These are phyloP conservation scores for Proisotoma minuta DNA, from an alignment of 2,888 invertebrate genomes.

Conservation along the genomic window DNA sequence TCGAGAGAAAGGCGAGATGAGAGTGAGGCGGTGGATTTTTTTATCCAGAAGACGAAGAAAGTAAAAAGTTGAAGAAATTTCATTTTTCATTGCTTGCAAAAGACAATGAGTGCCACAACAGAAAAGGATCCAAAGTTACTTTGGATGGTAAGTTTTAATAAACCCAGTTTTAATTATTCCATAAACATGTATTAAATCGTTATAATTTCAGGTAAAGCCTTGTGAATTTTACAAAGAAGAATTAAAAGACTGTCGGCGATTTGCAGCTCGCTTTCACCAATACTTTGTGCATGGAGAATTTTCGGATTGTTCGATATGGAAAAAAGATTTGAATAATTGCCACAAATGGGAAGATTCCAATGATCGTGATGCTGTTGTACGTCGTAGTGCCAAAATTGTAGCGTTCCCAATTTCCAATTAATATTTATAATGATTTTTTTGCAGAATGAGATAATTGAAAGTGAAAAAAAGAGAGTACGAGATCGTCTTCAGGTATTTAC, in stretches of 20 bases:
- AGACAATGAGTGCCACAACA: conserved; percentile 3
- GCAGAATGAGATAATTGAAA: conserved; percentile 63
- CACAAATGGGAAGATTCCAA: conserved; percentile 61
- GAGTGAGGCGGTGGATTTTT: no score
- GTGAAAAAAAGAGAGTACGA: conserved; percentile 64
- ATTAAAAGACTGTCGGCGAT: conserved; percentile 71
- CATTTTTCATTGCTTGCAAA: no score
- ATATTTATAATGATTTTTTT: conserved; percentile 39
- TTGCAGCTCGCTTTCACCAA: conserved; percentile 75
- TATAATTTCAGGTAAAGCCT: conserved; percentile 63
- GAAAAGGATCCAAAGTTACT: conserved; percentile 10
- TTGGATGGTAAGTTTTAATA: conserved; percentile 19
- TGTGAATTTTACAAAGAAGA: conserved; percentile 77
- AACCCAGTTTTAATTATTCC: neutral
- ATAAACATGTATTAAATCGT: neutral
- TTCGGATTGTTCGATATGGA: conserved; percentile 73
- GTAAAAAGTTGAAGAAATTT: no score
- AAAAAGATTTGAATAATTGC: conserved; percentile 71
- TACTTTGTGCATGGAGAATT: conserved; percentile 73
- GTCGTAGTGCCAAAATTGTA: conserved; percentile 48
- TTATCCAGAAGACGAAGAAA: no score
- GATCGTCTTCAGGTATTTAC: conserved; percentile 60
- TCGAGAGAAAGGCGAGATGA: no score
- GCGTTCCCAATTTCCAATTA: neutral
- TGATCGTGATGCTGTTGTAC: conserved; percentile 65